Percentiles rank a stretch among this genome's conserved stretches.
Conservation (phyloP, 2,888 invertebrate species). For the Cataglyphis albicans region DNA sequence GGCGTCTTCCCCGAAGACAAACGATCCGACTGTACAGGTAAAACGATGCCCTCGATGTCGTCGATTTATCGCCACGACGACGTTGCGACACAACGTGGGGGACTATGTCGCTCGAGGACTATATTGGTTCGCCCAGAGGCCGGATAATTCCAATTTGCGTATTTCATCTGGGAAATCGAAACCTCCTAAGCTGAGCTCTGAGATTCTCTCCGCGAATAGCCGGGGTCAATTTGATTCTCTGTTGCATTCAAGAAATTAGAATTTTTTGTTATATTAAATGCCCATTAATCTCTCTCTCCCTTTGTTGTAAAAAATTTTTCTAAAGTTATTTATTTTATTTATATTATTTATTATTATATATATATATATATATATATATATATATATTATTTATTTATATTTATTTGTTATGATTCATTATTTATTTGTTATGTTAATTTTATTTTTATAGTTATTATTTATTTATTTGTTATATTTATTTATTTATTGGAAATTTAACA, state of each 20-base stretch:
- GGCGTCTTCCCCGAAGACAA: conserved; percentile 77
- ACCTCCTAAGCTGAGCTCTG: conserved; percentile 9
- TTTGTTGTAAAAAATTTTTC: neutral
- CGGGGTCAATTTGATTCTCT: neutral
- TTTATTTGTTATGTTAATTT: no score
- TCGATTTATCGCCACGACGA: conserved; percentile 80
- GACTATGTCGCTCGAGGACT: conserved; percentile 75
- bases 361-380: no score
- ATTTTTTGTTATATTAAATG: neutral
- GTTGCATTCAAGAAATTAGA: neutral
- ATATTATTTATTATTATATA: no score
- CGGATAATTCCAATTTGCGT: conserved; percentile 65
- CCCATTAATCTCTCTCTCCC: neutral
- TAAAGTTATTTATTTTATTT: no score
- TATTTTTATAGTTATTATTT: no score
- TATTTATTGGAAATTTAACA: neutral
- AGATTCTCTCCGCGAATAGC: conserved; percentile 2
- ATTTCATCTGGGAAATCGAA: conserved; percentile 65
- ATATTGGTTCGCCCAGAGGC: conserved; percentile 46
- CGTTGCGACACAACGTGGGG: conserved; percentile 60
- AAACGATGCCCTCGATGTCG: conserved; percentile 73
- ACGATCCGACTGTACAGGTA: conserved; percentile 78
- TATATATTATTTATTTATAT: no score
- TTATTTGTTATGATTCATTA: no score
- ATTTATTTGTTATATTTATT: no score